Conservation (phyloP, 2,113 vertebrate species). For the Echinops telfairi region DNA sequence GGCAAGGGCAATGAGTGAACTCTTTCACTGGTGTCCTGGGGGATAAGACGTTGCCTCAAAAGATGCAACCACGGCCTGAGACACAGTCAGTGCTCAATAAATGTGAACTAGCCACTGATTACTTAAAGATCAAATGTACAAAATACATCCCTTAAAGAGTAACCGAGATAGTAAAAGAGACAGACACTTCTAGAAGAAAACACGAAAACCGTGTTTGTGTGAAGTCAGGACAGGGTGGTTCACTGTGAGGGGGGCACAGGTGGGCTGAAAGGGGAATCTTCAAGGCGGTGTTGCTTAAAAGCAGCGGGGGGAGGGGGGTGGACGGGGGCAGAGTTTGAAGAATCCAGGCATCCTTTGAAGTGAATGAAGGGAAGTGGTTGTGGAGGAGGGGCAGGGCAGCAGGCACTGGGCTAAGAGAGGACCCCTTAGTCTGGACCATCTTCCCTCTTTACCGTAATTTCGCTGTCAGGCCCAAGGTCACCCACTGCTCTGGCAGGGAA, state of each 20-base stretch:
- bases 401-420: neutral
- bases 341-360: too few species aligned
- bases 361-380: too few species aligned
- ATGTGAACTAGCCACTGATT: neutral
- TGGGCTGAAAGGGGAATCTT: neutral
- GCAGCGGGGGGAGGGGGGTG: too few species aligned
- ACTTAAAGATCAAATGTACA: neutral
- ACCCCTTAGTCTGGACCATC: too few species aligned
- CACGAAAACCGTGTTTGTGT: neutral
- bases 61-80: neutral
- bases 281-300: neutral
- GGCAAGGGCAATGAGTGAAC: neutral
- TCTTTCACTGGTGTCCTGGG: neutral
- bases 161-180: neutral
- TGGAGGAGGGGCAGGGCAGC: neutral
- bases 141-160: conserved; percentile 10
- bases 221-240: neutral
- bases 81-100: neutral
- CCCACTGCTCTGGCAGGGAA: too few species aligned
- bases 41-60: neutral
- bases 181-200: conserved; percentile 6
- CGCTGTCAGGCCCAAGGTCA: too few species aligned
- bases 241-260: neutral
- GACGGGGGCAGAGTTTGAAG: too few species aligned
- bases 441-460: too few species aligned